Evolutionary conservation across 1,140 invertebrate genomes (phyloP).

Genomic region (Drosophila ohnishii): DNA sequence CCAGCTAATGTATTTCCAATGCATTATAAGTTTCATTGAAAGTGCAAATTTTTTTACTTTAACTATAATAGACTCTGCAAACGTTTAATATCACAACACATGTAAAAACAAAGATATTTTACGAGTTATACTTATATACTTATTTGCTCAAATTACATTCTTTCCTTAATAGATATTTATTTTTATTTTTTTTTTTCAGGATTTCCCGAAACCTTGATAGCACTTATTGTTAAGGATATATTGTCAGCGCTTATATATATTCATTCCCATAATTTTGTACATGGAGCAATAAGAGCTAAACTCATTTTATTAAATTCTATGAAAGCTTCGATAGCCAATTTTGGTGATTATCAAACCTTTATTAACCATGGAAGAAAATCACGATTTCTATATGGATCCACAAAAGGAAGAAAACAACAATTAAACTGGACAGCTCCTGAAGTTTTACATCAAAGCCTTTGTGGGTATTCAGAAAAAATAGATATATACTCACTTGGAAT

Average conservation of each 20-base stretch:
- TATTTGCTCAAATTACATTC: no score
- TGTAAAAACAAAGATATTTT: no score
- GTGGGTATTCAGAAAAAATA: conserved; percentile 93
- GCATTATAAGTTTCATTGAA: no score
- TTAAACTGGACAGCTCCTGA: conserved; percentile 96
- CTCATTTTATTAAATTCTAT: conserved; percentile 87
- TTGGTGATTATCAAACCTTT: conserved; percentile 90
- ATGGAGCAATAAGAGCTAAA: conserved; percentile 93
- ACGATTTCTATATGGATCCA: conserved; percentile 89
- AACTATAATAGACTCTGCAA: no score
- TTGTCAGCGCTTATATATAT: conserved; percentile 92
- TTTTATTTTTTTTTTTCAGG: conserved; percentile 77
- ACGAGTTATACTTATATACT: no score
- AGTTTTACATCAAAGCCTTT: conserved; percentile 94
- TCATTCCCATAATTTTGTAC: conserved; percentile 92
- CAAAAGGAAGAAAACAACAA: conserved; percentile 87
- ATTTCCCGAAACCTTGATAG: conserved; percentile 91
- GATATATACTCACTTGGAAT: conserved; percentile 96
- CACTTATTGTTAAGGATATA: conserved; percentile 91
- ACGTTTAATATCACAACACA: no score
- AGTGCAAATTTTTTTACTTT: no score
- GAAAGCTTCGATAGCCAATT: conserved; percentile 86
- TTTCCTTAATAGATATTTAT: not conserved
- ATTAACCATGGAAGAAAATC: conserved; percentile 88
- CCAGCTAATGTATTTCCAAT: no score